Percentiles rank a stretch among this genome's conserved stretches.
phyloP scores from a whole-genome alignment of 2,888 invertebrate species.

The Colostygia pectinataria region DNA sequence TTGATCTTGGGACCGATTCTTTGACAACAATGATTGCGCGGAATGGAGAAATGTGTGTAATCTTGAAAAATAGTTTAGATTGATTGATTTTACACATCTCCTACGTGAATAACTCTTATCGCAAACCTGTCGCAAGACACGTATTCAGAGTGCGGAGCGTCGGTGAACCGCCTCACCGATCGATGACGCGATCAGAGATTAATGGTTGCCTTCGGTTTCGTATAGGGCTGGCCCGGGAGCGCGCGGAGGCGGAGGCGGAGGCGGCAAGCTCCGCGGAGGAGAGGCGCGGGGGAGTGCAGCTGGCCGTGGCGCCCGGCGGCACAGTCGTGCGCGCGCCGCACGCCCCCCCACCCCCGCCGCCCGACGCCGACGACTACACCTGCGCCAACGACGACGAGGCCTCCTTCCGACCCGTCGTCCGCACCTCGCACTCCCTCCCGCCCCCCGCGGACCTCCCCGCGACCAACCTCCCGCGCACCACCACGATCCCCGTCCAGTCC shows the following conservation, averaged over 20 bases:
- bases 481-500: slow-evolving; percentile 67
- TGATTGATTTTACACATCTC: too few species aligned
- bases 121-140: too few species aligned
- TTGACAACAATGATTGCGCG: too few species aligned
- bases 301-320: slow-evolving; percentile 84
- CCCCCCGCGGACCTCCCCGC: slow-evolving; percentile 52
- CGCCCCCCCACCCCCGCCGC: slow-evolving; percentile 63
- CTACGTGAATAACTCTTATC: too few species aligned
- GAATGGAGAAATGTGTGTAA: too few species aligned
- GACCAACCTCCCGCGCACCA: slow-evolving; percentile 59
- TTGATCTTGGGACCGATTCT: too few species aligned
- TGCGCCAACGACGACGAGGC: slow-evolving; percentile 85
- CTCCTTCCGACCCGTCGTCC: slow-evolving; percentile 86
- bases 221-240: slow-evolving; percentile 84
- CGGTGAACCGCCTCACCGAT: not conserved
- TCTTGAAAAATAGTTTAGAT: too few species aligned
- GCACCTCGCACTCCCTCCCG: slow-evolving; percentile 69
- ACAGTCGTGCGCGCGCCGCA: slow-evolving; percentile 73
- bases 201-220: slow-evolving; percentile 92
- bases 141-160: not conserved
- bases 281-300: slow-evolving; percentile 77
- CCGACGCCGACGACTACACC: slow-evolving; percentile 68
- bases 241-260: slow-evolving; percentile 56
- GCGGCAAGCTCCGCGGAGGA: slow-evolving; percentile 69
- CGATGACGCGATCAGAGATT: slow-evolving; percentile 29